A percentile compares a stretch with the other conserved stretches of the same genome.
These are phyloP conservation scores for Drosophila quinaria DNA, from an alignment of 2,888 invertebrate genomes.

Conservation along the genomic window DNA sequence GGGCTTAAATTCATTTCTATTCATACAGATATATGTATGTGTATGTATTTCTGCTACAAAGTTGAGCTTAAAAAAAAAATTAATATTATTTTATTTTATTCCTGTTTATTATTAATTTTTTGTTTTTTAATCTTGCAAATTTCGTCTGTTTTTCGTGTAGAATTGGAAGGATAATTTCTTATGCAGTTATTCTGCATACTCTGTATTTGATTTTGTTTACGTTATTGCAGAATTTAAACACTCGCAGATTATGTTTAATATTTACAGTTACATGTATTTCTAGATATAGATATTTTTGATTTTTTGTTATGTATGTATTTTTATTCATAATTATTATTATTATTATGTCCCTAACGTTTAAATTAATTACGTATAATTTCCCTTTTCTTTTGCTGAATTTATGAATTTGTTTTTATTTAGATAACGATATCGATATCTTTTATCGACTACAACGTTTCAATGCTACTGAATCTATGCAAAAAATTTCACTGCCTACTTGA, in stretches of 20 bases:
- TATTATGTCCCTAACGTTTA: slow-evolving; percentile 49
- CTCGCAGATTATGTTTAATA: slow-evolving; percentile 37
- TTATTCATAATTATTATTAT: slow-evolving; percentile 16
- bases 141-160: slow-evolving; percentile 37
- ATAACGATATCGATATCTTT: slow-evolving; percentile 22
- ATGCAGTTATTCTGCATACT: slow-evolving; percentile 50
- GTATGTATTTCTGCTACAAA: slow-evolving; percentile 36
- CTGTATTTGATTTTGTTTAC: slow-evolving; percentile 54
- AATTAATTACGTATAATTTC: slow-evolving; percentile 71
- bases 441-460: slow-evolving; percentile 29
- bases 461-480: slow-evolving; percentile 63
- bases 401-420: slow-evolving; percentile 19
- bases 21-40: slow-evolving; percentile 41
- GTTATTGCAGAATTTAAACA: slow-evolving; percentile 35
- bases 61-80: slow-evolving; percentile 41
- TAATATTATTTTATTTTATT: slow-evolving; percentile 1
- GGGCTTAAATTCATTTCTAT: slow-evolving; percentile 72
- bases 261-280: slow-evolving; percentile 50
- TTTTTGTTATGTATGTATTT: slow-evolving; percentile 1
- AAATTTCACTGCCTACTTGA: slow-evolving; percentile 64
- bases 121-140: slow-evolving; percentile 17
- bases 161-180: slow-evolving; percentile 73
- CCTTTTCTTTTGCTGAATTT: slow-evolving; percentile 21
- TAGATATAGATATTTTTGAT: slow-evolving; percentile 21
- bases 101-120: background rate